phyloP scores from a whole-genome alignment of 2,113 vertebrate species.

The Perccottus glenii region DNA sequence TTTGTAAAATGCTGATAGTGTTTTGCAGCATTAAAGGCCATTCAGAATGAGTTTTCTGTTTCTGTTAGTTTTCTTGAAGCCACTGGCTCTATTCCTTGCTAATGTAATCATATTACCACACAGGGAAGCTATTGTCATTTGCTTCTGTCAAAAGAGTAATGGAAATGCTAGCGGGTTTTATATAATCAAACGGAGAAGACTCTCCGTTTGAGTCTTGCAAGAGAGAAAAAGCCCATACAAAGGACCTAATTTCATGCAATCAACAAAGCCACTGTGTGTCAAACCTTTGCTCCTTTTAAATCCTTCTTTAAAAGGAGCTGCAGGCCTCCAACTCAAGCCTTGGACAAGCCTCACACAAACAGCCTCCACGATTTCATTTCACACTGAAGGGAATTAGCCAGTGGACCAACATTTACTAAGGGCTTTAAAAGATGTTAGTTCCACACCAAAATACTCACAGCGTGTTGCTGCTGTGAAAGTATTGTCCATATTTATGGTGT shows the following conservation, averaged over 20 bases:
- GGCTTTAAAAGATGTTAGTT: constrained; percentile 69
- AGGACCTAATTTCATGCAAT: constrained; percentile 73
- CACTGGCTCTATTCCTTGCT: constrained; percentile 52
- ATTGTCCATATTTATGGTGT: not conserved
- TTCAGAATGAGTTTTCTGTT: constrained; percentile 28
- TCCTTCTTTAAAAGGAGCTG: constrained; percentile 64
- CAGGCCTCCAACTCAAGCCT: constrained; percentile 58
- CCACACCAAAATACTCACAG: constrained; percentile 46
- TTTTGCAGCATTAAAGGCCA: constrained; percentile 23
- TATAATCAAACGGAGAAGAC: constrained; percentile 48
- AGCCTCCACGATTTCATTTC: constrained; percentile 64
- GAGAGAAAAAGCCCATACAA: constrained; percentile 52
- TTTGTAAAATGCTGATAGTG: constrained; percentile 5
- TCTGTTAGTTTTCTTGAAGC: constrained; percentile 34
- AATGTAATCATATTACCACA: constrained; percentile 72
- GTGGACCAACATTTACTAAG: constrained; percentile 61
- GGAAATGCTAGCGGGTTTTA: constrained; percentile 58
- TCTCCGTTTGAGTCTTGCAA: constrained; percentile 31
- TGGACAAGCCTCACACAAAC: constrained; percentile 65
- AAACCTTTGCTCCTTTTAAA: constrained; percentile 70
- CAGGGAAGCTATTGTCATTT: constrained; percentile 60
- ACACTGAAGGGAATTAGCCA: constrained; percentile 69
- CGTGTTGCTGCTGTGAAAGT: constrained; percentile 30
- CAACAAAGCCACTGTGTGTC: constrained; percentile 74
- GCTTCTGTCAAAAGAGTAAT: constrained; percentile 62